phyloP scores from a whole-genome alignment of 2,888 invertebrate genomes.

The Andricus curvator region DNA sequence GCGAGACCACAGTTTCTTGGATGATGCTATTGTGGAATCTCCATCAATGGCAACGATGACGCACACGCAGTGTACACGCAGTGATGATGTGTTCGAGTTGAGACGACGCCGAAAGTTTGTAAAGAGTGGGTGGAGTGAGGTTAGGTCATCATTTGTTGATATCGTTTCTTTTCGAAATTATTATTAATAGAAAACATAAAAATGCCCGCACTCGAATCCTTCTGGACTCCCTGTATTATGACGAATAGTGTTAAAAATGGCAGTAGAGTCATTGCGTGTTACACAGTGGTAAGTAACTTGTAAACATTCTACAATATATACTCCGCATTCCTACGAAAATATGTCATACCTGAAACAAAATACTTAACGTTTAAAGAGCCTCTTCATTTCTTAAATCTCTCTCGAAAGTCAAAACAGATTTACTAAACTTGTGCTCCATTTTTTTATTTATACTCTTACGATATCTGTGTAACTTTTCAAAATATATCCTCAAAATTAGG shows the following conservation, averaged over 20 bases:
- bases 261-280: no score
- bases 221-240: constrained; percentile 95
- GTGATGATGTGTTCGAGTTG: constrained; percentile 46
- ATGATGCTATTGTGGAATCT: no score
- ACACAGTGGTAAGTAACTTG: no score
- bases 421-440: background rate
- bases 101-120: no score
- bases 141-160: constrained; percentile 20
- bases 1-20: no score
- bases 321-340: background rate
- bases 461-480: background rate
- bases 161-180: constrained; percentile 4
- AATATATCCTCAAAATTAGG: background rate
- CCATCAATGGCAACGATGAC: no score
- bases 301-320: no score
- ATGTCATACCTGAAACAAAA: background rate
- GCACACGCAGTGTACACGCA: constrained; percentile 28
- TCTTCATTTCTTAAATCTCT: background rate
- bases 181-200: background rate
- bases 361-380: background rate
- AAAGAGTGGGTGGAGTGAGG: no score
- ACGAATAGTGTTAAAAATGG: constrained; percentile 88
- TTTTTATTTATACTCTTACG: background rate
- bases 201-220: constrained; percentile 86
- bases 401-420: background rate